Percentiles rank a stretch among this genome's conserved stretches.
Evolutionary conservation across 2,113 vertebrate genomes (phyloP).

Genomic region (Phoxinus phoxinus): DNA sequence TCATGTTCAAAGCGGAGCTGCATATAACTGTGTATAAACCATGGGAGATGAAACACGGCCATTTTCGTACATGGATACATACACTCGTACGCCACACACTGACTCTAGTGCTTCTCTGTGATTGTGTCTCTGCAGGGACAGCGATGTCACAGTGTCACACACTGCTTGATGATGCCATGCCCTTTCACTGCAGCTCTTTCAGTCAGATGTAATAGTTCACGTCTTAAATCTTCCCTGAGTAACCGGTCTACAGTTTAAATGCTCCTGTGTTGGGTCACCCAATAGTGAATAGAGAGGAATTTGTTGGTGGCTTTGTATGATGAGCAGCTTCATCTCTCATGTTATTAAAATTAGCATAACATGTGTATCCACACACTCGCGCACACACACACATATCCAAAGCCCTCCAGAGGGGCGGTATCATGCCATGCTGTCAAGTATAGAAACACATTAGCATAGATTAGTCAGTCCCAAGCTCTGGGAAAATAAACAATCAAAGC

Average conservation of each 20-base stretch:
- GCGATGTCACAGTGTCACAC: neutral
- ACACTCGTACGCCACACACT: neutral
- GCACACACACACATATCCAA: neutral
- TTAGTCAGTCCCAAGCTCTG: slow-evolving; percentile 23
- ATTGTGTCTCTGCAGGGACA: neutral
- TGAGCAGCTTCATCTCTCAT: neutral
- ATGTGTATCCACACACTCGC: neutral
- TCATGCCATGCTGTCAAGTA: slow-evolving; percentile 3
- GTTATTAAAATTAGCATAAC: neutral
- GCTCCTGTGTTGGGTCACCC: neutral
- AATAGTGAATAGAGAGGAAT: neutral
- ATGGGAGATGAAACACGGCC: neutral
- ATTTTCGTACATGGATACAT: neutral
- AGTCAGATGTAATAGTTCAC: slow-evolving; percentile 8
- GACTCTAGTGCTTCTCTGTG: neutral
- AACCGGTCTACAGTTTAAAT: neutral
- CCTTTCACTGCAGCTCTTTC: slow-evolving; percentile 31
- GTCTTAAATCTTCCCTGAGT: neutral
- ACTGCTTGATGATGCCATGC: slow-evolving; percentile 21
- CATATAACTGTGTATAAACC: neutral
- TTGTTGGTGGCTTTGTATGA: neutral
- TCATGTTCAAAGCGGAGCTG: slow-evolving; percentile 27
- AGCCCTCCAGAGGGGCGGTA: neutral
- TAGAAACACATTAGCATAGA: slow-evolving; percentile 32
- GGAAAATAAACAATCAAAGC: slow-evolving; percentile 29